Evolutionary conservation across 1,140 invertebrate species (phyloP), one percentile per base, ranked within the genome.

Genomic region (Formica exsecta): DNA sequence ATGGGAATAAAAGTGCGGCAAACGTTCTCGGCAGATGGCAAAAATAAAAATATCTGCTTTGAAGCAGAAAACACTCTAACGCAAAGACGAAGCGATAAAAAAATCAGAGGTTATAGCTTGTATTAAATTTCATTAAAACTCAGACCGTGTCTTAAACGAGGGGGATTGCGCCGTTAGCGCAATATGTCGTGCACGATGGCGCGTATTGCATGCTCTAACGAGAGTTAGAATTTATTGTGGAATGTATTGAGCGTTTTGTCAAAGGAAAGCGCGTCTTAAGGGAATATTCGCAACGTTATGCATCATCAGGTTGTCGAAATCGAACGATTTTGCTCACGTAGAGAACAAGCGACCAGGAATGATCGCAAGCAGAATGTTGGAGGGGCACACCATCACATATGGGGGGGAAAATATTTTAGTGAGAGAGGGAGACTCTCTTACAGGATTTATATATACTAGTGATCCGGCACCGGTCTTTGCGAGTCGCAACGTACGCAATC

Each of bases 371-470:
- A 59, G 73, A 61, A 59, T 51, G 54, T 2, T 38, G 32, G 25
- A 32, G 22, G 59, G 19, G 70, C 36, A 59, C 22, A n/a, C 11
- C 22, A 65, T 51, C 16, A 16, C 36, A 13, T 13, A 71, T 44
- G 65, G 57, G 36, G 36, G 29, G 38, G 25, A 25, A 57, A 70
- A 70, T 57, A 74, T 86, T 89, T 89, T 89, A 51, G 29, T 3
- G 8, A 11, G 64, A 85, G 75, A 81, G 83, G 59, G 41, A 71
- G 59, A 36, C 84, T 81, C 76, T 73, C 86, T 64, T 44, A 59
- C 85, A 57, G 85, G 75, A 86, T 85, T 90, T 89, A 89, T 90
- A 89, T 81, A 75, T 89, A 90, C 66, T 51, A 79, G 85, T 51
- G 54, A 61, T 75, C 83, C 65, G n/a, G 38, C 16, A 51, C 68